phyloP scores from a whole-genome alignment of 2,888 invertebrate species.

The Venustoraphidia nigricollis region DNA sequence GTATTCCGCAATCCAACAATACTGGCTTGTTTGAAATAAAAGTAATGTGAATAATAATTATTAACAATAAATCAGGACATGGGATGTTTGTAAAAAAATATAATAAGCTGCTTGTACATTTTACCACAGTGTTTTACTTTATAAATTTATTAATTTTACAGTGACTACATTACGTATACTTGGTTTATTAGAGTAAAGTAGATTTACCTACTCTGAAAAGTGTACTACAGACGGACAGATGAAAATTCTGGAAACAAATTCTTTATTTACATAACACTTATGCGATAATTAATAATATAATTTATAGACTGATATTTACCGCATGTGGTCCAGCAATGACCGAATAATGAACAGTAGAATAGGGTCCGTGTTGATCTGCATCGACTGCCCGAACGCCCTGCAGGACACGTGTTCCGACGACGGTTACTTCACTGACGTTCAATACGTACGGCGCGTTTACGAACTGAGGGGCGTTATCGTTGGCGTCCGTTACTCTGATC shows the following conservation, averaged over 20 bases:
- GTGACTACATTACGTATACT: too few relatives aligned
- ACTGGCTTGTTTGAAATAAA: constrained; percentile 13
- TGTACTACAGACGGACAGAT: too few relatives aligned
- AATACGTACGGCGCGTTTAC: constrained; percentile 65
- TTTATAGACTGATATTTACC: constrained; percentile 31
- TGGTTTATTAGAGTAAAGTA: too few relatives aligned
- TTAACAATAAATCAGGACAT: background rate
- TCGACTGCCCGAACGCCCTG: constrained; percentile 66
- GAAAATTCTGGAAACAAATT: too few relatives aligned
- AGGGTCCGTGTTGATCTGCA: constrained; percentile 77
- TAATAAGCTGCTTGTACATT: too few relatives aligned
- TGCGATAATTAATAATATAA: too few relatives aligned
- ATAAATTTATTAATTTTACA: too few relatives aligned
- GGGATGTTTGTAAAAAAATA: background rate
- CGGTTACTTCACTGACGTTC: constrained; percentile 71
- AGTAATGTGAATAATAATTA: background rate
- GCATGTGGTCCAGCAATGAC: constrained; percentile 65
- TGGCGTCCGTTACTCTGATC: constrained; percentile 77
- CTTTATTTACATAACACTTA: too few relatives aligned
- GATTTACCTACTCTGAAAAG: too few relatives aligned
- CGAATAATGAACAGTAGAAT: constrained; percentile 71
- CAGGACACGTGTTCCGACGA: constrained; percentile 53
- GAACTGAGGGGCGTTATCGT: constrained; percentile 79
- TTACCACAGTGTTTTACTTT: too few relatives aligned
- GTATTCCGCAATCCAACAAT: constrained; percentile 12